phyloP scores from a whole-genome alignment of 1,140 invertebrate genomes.

The Trinorchestia longiramus region DNA sequence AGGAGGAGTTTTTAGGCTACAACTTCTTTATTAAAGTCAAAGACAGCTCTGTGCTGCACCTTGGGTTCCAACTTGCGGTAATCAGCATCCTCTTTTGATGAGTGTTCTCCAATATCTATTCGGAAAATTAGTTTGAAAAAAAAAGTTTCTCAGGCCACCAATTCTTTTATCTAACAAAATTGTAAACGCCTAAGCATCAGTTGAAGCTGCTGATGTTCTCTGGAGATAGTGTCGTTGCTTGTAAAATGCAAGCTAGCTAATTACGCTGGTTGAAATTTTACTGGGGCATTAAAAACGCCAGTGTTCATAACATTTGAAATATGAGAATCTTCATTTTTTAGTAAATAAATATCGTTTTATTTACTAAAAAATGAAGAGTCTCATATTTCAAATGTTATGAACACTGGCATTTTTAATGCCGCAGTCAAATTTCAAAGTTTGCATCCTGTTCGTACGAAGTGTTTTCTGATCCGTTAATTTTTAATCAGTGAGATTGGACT shows the following conservation, averaged over 20 bases:
- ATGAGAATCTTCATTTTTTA: neutral
- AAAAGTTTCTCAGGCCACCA: neutral
- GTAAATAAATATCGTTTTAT: neutral
- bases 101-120: neutral
- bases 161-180: neutral
- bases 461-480: neutral
- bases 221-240: neutral
- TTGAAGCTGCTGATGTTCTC: neutral
- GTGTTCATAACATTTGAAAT: neutral
- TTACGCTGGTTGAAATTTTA: constrained; percentile 4
- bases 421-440: neutral
- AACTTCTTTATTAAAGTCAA: neutral
- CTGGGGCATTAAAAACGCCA: neutral
- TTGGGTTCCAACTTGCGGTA: neutral
- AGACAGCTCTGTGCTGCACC: neutral
- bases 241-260: constrained; percentile 23
- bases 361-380: neutral
- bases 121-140: neutral
- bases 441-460: neutral
- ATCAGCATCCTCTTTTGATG: neutral
- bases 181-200: neutral
- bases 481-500: neutral
- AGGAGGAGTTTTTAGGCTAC: neutral
- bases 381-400: neutral
- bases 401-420: neutral